Evolutionary conservation across 2,888 invertebrate genomes (phyloP).

Genomic region (Luperina nickerlii): DNA sequence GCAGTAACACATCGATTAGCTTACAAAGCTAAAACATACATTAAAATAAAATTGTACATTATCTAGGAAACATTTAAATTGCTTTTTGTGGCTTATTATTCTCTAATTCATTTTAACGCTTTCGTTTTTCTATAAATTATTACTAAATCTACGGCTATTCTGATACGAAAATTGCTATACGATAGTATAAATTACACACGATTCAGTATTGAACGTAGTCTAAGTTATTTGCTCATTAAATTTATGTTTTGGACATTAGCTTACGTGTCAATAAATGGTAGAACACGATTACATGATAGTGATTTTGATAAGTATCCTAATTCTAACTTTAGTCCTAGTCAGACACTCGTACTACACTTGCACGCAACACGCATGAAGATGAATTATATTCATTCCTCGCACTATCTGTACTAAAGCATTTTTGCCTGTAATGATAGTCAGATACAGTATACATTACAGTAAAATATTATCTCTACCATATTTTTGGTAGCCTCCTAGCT

Average conservation of each 20-base stretch:
- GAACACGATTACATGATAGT: constrained; percentile 56
- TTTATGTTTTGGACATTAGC: constrained; percentile 72
- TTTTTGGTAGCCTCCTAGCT: constrained; percentile 87
- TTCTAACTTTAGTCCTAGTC: constrained; percentile 57
- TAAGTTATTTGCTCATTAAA: constrained; percentile 66
- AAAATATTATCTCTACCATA: constrained; percentile 75
- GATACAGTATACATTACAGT: constrained; percentile 77
- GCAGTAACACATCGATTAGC: constrained; percentile 59
- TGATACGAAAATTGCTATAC: constrained; percentile 68
- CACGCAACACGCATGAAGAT: constrained; percentile 66
- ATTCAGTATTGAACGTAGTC: constrained; percentile 59
- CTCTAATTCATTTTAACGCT: constrained; percentile 67
- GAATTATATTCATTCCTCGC: constrained; percentile 81
- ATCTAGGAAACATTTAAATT: constrained; percentile 81
- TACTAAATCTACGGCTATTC: constrained; percentile 66
- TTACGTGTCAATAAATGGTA: constrained; percentile 66
- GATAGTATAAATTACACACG: constrained; percentile 65
- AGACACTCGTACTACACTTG: constrained; percentile 58
- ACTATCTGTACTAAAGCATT: constrained; percentile 71
- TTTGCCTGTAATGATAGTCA: constrained; percentile 78
- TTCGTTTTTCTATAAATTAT: constrained; percentile 71
- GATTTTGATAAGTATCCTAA: constrained; percentile 64
- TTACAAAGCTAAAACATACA: constrained; percentile 65
- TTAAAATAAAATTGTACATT: constrained; percentile 78
- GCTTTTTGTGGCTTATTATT: constrained; percentile 76